A percentile compares a stretch with the other conserved stretches of the same genome.
Conservation (phyloP, 2,113 vertebrate genomes). For the Corythaixoides concolor region DNA sequence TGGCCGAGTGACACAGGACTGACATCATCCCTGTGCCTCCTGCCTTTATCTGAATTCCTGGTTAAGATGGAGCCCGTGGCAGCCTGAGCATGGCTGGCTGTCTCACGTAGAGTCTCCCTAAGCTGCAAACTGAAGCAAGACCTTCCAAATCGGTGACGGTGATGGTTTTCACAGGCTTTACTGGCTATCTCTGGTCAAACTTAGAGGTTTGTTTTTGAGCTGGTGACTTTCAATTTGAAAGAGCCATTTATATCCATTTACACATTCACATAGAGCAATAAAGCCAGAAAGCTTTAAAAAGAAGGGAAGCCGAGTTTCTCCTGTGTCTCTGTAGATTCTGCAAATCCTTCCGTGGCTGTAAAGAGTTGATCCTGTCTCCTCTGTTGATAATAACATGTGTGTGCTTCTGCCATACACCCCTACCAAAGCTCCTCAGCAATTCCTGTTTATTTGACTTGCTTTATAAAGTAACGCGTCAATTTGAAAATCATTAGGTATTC, state of each 20-base stretch:
- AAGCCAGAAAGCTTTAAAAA: neutral
- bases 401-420: neutral
- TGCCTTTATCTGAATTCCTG: neutral
- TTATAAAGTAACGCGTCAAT: conserved; percentile 62
- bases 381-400: neutral
- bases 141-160: neutral
- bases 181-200: neutral
- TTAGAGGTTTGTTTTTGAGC: neutral
- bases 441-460: conserved; percentile 58
- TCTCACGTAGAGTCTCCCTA: neutral
- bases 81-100: neutral
- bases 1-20: neutral
- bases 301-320: neutral
- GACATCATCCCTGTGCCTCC: neutral
- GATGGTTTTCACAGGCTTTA: neutral
- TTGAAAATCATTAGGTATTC: conserved; percentile 78
- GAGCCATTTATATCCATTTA: neutral
- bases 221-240: neutral
- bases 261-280: neutral
- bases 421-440: conserved; percentile 24
- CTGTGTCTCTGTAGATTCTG: neutral
- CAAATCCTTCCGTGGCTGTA: neutral
- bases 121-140: neutral
- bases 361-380: neutral
- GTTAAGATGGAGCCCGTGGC: neutral